Evolutionary conservation across 2,797 vertebrate genomes (phyloP), one percentile per base, ranked within the genome.

Genomic region (Allobates femoralis): DNA sequence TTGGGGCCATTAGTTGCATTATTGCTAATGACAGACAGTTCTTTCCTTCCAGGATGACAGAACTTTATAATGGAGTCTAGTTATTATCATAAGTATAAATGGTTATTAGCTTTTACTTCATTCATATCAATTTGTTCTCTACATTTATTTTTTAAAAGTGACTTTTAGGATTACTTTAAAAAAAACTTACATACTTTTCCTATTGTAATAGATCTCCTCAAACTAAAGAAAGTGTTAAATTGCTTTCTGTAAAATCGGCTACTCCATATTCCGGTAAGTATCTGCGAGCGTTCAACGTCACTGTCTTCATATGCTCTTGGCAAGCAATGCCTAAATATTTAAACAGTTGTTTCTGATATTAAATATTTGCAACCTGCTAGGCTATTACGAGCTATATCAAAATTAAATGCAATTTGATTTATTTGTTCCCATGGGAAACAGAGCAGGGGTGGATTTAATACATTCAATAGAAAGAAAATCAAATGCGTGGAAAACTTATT

Each of bases 211-310:
- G 97, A 78, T 92, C 95, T 0, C 96, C 97, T 37, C 95, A 95
- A 28, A 95, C 94, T 90, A 98, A 97, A 94, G 98, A 99, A 85
- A 97, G 96, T 1, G 96, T 99, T 90, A 97, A 97, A 94, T 96
- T 99, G 89, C 95, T 99, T 88, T 97, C 97, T 7, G 95, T 99
- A 87, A 99, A 97, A 92, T 94, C 97, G 69, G 95, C 96, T 77
- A 94, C 93, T 86, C 89, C 96, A 1, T 97, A 97, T 67, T 93
- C 94, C 26, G 96, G 98, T 99, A 94, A 93, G 96, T 90, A n/a
- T 77, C 51, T 3, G 6, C 15, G n/a, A 55, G 21, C 62, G 21
- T 11, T 85, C 21, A 86, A 26, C 15, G 23, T 85, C 14, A 77
- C 5, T 41, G 26, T 74, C 51, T 66, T 66, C 50, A 74, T 34